These are phyloP conservation scores for Chorisops tibialis DNA, from an alignment of 2,888 invertebrate species.

Conservation along the genomic window DNA sequence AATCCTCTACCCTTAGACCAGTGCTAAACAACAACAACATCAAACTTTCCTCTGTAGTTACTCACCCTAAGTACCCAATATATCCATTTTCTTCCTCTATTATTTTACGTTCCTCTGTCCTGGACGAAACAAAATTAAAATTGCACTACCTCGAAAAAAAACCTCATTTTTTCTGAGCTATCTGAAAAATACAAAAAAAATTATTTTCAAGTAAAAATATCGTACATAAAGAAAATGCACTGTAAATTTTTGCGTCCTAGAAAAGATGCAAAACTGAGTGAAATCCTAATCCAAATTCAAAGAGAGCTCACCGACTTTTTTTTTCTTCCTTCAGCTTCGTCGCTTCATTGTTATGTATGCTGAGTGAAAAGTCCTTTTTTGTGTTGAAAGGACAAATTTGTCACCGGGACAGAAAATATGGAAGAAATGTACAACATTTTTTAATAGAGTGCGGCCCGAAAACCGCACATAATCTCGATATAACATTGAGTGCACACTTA, in stretches of 20 bases:
- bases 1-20: not conserved
- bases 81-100: too few species aligned
- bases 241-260: too few species aligned
- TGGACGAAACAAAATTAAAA: not conserved
- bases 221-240: too few species aligned
- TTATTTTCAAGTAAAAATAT: too few species aligned
- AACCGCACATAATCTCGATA: constrained; percentile 5
- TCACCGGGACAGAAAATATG: constrained; percentile 7
- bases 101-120: not conserved
- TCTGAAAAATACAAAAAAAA: too few species aligned
- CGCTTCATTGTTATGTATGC: too few species aligned
- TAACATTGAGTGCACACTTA: not conserved
- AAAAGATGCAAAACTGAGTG: too few species aligned
- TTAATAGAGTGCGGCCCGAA: constrained; percentile 1
- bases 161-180: too few species aligned
- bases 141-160: not conserved
- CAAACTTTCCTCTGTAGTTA: not conserved
- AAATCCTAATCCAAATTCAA: constrained; percentile 23
- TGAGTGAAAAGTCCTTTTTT: not conserved
- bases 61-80: not conserved
- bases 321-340: not conserved
- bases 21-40: too few species aligned
- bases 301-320: constrained; percentile 9
- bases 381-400: constrained; percentile 6
- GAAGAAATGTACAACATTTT: constrained; percentile 22